phyloP scores from a whole-genome alignment of 2,797 vertebrate genomes.

The Epinephelus awoara region DNA sequence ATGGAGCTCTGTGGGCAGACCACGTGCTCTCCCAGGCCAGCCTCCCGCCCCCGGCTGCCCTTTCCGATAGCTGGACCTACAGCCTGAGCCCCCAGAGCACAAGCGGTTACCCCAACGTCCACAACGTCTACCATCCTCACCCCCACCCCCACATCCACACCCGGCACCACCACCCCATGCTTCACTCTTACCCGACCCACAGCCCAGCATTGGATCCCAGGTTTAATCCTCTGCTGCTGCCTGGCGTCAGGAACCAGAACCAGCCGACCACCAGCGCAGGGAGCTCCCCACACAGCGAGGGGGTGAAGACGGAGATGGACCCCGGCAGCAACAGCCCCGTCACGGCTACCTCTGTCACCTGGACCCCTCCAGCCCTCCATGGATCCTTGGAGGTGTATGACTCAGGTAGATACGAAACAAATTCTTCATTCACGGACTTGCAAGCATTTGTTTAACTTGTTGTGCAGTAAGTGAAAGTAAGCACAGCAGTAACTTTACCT shows the following conservation, averaged over 20 bases:
- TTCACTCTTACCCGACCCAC: conserved; percentile 87
- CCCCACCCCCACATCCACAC: conserved; percentile 86
- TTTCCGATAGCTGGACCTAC: conserved; percentile 94
- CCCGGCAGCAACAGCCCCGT: conserved; percentile 76
- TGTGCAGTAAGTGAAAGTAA: neutral
- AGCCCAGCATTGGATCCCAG: conserved; percentile 89
- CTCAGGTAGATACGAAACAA: conserved; percentile 85
- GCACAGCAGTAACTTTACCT: neutral
- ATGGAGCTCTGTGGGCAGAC: conserved; percentile 91
- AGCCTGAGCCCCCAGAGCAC: conserved; percentile 91
- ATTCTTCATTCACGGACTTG: neutral
- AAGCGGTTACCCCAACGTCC: conserved; percentile 91
- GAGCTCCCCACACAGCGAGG: conserved; percentile 87
- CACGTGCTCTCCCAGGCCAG: conserved; percentile 90
- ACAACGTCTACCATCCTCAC: conserved; percentile 92
- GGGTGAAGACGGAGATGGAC: conserved; percentile 90
- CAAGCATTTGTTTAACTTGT: neutral
- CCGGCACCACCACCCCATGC: conserved; percentile 88
- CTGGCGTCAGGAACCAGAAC: conserved; percentile 84
- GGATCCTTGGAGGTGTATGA: conserved; percentile 95
- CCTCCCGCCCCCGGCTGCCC: conserved; percentile 85
- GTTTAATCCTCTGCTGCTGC: conserved; percentile 93
- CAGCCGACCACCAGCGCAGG: conserved; percentile 87
- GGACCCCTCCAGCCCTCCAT: conserved; percentile 91
- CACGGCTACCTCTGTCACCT: conserved; percentile 87